phyloP scores from a whole-genome alignment of 2,888 invertebrate genomes.

The Noctua janthe region DNA sequence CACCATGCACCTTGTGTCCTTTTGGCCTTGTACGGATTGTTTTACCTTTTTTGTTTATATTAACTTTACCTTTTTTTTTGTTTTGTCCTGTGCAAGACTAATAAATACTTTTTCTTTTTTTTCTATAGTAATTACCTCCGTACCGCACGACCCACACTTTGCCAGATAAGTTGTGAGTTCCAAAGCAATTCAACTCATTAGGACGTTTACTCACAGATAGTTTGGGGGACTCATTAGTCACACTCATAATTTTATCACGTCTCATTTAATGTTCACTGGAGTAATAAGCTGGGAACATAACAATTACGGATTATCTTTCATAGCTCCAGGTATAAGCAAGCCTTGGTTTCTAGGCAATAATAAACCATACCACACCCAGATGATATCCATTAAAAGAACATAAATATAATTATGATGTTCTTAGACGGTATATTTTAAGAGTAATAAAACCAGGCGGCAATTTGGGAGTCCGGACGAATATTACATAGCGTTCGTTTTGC shows the following conservation, averaged over 20 bases:
- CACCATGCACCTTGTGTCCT: too few species aligned
- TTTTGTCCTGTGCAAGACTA: too few species aligned
- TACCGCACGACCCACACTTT: background rate
- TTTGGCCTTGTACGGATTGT: too few species aligned
- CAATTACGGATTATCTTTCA: background rate
- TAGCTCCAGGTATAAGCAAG: background rate
- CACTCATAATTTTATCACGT: conserved; percentile 1
- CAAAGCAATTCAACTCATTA: background rate
- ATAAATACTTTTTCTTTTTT: too few species aligned
- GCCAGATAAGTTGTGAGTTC: background rate
- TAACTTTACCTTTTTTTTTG: too few species aligned
- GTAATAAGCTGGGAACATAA: background rate
- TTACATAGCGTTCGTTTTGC: background rate
- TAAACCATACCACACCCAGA: background rate
- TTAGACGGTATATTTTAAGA: background rate
- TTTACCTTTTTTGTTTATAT: too few species aligned
- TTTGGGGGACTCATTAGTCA: background rate
- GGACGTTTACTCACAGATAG: background rate
- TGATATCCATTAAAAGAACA: background rate
- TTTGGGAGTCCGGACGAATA: background rate
- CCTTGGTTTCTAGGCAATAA: background rate
- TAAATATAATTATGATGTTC: background rate
- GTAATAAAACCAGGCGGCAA: background rate
- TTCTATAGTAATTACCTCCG: background rate
- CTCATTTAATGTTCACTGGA: background rate